A percentile compares a stretch with the other conserved stretches of the same genome.
Evolutionary conservation across 2,113 vertebrate species (phyloP).

Genomic region (Deroptyus accipitrinus): DNA sequence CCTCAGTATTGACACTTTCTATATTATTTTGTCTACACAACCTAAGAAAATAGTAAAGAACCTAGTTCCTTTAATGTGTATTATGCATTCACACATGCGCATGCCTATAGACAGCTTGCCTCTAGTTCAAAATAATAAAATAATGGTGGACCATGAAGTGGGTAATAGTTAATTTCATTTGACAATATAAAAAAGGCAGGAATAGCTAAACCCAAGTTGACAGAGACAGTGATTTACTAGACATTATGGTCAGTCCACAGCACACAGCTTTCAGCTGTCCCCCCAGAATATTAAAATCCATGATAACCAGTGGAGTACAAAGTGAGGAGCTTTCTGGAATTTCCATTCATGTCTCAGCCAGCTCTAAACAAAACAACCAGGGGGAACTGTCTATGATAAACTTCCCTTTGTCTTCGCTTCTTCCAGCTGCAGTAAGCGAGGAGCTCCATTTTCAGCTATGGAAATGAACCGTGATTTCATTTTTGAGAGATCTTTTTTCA

Average conservation of each 20-base stretch:
- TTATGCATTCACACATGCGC: background rate
- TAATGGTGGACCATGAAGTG: background rate
- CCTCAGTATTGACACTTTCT: background rate
- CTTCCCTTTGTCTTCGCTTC: background rate
- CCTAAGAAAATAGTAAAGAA: background rate
- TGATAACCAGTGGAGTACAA: background rate
- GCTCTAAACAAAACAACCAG: background rate
- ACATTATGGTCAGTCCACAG: background rate
- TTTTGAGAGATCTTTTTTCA: conserved; percentile 17
- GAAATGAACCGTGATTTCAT: background rate
- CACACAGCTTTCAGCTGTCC: background rate
- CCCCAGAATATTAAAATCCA: background rate
- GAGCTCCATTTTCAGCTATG: conserved; percentile 35
- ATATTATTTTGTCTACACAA: background rate
- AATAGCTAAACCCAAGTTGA: background rate
- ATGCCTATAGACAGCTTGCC: background rate
- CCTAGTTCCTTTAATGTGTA: background rate
- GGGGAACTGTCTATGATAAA: background rate
- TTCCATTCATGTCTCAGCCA: background rate
- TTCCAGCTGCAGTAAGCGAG: background rate
- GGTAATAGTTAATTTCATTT: conserved; percentile 18
- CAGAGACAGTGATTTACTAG: background rate
- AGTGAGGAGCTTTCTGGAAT: background rate
- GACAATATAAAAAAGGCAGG: background rate
- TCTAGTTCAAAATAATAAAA: background rate